A percentile compares a stretch with the other conserved stretches of the same genome.
Conservation (phyloP, 92 coral and sea anemone genomes). For the Metridium senile region DNA sequence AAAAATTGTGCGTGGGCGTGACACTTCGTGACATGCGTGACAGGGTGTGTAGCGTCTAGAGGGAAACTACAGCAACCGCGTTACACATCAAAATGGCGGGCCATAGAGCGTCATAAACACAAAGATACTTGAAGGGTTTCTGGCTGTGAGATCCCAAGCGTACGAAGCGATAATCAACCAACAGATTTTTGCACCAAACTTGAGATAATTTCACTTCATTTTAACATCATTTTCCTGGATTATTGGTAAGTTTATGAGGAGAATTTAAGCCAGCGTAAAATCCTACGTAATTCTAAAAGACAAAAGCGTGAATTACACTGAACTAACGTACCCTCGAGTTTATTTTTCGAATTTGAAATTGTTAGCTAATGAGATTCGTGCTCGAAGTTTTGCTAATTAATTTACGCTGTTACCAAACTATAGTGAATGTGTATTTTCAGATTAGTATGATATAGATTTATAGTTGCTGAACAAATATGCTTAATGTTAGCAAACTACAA, state of each 20-base stretch:
- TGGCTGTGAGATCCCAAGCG: not conserved
- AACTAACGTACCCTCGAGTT: not conserved
- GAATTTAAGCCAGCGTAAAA: not conserved
- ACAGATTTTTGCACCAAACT: not conserved
- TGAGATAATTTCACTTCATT: not conserved
- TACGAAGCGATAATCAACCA: not conserved
- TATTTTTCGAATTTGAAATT: not conserved
- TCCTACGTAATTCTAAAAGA: not conserved
- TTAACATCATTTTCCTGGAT: not conserved
- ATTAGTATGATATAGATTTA: not conserved
- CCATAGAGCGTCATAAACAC: constrained; percentile 31
- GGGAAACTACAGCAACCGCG: constrained; percentile 28
- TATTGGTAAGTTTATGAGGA: not conserved
- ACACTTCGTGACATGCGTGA: constrained; percentile 28
- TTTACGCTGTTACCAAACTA: not conserved
- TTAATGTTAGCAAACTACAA: too few relatives aligned
- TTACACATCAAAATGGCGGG: constrained; percentile 53
- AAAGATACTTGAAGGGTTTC: not conserved
- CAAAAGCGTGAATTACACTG: not conserved
- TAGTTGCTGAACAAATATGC: too few relatives aligned
- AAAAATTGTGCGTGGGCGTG: constrained; percentile 43
- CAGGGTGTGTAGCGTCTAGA: constrained; percentile 15
- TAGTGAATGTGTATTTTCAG: not conserved
- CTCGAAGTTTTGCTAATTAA: not conserved
- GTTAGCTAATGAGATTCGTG: not conserved